Evolutionary conservation across 2,797 vertebrate genomes (phyloP), one percentile per base, ranked within the genome.

Genomic region (Macropus fuliginosus): DNA sequence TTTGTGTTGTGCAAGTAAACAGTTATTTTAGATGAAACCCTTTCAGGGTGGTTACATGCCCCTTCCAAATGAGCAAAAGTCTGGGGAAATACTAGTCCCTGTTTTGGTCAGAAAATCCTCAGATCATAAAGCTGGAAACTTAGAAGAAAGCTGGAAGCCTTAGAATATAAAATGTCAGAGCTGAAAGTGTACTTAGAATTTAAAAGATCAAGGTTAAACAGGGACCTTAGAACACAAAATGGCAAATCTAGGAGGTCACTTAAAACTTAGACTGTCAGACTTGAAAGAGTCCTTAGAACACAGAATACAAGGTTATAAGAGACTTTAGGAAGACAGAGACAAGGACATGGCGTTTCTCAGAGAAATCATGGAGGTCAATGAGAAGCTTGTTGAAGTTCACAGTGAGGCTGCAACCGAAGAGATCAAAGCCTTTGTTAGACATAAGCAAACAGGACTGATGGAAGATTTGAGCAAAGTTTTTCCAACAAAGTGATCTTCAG

Each of bases 361-460:
- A 40, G 99, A 99, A 98, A 97, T 99, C 96, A 99, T 99, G 99
- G 99, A 99, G 98, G 99, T 99, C 96, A 99, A 99, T 95, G 99
- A 99, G 98, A 99, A 98, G 56, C 98, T 99, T 12, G 98, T 99
- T 95, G 99, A 99, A 90, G 97, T 98, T 6, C 97, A 95, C 95
- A 99, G 95, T 62, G 97, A 98, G 54, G 98, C 98, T 54, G 98
- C 98, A 93, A 98, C 99, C 92, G 95, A 98, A 95, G 98, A 99
- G 97, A 99, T 99, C 18, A 99, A 99, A 96, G 98, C 92, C 92
- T 97, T 98, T 92, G 98, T 99, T 90, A 99, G 98, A 99, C 99
- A 99, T 99, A 97, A 97, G n/a, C n/a, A 74, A n/a, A 40, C 8
- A 74, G 66, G 21, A 40, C 40, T 74, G 66, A 40, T n/a, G 21